Conservation (phyloP, 1,140 invertebrate species). For the Galleria mellonella region DNA sequence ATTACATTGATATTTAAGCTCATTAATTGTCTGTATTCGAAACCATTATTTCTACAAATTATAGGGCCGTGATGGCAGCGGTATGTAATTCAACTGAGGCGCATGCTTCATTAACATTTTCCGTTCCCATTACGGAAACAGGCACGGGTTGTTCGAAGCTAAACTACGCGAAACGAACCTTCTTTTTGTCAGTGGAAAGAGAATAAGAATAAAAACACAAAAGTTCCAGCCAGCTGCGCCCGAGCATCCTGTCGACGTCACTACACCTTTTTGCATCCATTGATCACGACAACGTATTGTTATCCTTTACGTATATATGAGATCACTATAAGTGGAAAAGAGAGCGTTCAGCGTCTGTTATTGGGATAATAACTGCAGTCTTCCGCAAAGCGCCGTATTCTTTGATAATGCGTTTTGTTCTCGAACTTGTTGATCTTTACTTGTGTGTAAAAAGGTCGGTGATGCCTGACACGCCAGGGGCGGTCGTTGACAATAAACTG, state of each 20-base stretch:
- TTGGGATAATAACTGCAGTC: constrained; percentile 57
- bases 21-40: constrained; percentile 43
- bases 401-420: constrained; percentile 52
- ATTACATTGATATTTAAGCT: constrained; percentile 18
- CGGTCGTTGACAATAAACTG: constrained; percentile 38
- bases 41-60: constrained; percentile 50
- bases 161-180: constrained; percentile 64
- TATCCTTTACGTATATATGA: constrained; percentile 35
- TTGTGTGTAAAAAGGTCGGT: constrained; percentile 17
- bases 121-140: constrained; percentile 66
- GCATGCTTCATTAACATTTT: constrained; percentile 66
- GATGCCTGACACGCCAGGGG: constrained; percentile 19
- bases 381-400: constrained; percentile 51
- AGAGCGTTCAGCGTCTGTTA: constrained; percentile 28
- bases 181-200: constrained; percentile 52
- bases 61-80: constrained; percentile 24
- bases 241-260: constrained; percentile 66
- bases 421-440: constrained; percentile 44
- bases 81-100: constrained; percentile 49
- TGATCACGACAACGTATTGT: constrained; percentile 35
- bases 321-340: constrained; percentile 25
- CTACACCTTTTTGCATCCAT: constrained; percentile 50
- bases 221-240: constrained; percentile 69
- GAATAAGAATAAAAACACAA: constrained; percentile 57
- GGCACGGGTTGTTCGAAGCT: constrained; percentile 44